phyloP scores from a whole-genome alignment of 2,797 vertebrate species.

The Neopelma chrysocephalum region DNA sequence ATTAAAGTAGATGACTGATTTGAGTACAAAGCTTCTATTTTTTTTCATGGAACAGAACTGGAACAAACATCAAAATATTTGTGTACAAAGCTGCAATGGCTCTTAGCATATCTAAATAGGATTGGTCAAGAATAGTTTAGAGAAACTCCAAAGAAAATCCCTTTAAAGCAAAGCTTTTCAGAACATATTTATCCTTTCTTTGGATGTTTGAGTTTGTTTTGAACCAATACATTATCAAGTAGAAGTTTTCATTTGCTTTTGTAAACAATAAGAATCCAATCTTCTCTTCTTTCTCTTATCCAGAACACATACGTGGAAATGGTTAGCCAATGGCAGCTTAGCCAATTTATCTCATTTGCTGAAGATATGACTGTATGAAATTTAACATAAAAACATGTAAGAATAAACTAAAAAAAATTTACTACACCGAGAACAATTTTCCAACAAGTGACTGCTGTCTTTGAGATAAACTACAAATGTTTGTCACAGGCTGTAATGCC shows the following conservation, averaged over 20 bases:
- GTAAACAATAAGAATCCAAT: neutral
- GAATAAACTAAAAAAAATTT: slow-evolving; percentile 26
- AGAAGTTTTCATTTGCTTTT: neutral
- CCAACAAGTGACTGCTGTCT: neutral
- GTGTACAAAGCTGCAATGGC: neutral
- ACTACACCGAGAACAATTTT: neutral
- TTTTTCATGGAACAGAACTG: neutral
- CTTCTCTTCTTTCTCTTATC: neutral
- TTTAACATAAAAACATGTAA: neutral
- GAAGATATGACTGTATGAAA: neutral
- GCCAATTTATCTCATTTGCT: neutral
- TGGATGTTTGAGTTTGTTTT: neutral
- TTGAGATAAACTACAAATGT: neutral
- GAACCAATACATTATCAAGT: neutral
- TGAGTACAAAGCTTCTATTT: neutral
- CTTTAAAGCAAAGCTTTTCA: neutral
- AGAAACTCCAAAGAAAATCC: neutral
- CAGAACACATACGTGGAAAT: neutral
- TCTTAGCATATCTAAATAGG: neutral
- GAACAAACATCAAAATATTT: neutral
- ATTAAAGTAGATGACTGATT: neutral
- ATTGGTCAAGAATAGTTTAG: neutral
- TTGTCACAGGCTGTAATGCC: neutral
- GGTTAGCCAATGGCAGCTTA: neutral
- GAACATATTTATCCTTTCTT: neutral